A percentile compares a stretch with the other conserved stretches of the same genome.
phyloP scores from a whole-genome alignment of 2,797 vertebrate genomes.

The Emydoidea blandingii region DNA sequence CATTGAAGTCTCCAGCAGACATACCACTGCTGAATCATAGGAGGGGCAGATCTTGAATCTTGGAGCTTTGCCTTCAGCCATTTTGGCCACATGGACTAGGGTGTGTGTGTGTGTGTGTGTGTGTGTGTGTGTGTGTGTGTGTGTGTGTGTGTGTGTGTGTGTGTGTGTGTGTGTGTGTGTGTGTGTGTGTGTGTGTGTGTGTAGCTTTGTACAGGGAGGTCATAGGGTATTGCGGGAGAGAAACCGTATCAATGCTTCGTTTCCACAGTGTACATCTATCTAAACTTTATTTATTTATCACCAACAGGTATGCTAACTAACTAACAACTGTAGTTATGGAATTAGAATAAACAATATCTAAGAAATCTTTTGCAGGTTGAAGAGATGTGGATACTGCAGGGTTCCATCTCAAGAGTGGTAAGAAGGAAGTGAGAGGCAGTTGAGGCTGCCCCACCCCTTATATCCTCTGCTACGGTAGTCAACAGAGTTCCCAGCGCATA shows the following conservation, averaged over 20 bases:
- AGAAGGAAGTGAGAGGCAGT: not conserved
- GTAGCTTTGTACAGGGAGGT: not conserved
- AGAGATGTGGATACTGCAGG: not conserved
- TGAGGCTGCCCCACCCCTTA: not conserved
- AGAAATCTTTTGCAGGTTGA: not conserved
- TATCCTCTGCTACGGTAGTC: not conserved
- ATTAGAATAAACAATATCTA: not conserved
- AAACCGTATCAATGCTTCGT: not conserved
- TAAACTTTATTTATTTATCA: not conserved
- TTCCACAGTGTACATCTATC: not conserved
- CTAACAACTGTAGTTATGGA: not conserved
- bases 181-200: no score
- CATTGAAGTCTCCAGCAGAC: not conserved
- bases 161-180: no score
- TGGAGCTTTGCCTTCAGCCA: not conserved
- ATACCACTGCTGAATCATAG: not conserved
- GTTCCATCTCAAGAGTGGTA: not conserved
- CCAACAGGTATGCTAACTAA: not conserved
- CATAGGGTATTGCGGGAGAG: not conserved
- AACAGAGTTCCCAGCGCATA: not conserved
- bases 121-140: no score
- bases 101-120: no score
- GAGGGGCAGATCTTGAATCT: not conserved
- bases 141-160: no score
- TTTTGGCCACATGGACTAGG: not conserved